Evolutionary conservation across 2,113 vertebrate genomes (phyloP), one percentile per base, ranked within the genome.

Genomic region (Melospiza melodia): DNA sequence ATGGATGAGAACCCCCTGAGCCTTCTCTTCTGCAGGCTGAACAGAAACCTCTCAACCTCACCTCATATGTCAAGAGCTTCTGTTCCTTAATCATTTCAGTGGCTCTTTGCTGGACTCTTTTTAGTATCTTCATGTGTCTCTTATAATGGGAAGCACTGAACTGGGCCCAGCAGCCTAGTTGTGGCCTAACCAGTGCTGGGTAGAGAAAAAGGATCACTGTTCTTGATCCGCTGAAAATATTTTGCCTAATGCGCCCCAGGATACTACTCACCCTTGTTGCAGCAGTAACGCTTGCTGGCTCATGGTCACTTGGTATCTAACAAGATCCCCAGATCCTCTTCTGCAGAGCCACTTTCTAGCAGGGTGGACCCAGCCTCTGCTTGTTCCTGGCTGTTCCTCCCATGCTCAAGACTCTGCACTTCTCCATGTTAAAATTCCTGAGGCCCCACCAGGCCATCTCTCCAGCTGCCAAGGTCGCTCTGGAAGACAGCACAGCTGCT

Each of bases 361-460:
- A 2, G 6, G 3, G 4, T 58, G 27, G 4, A 6, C 5, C 3
- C 18, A n/a, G 6, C 10, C 7, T 7, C 15, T 20, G 23, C 6
- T 74, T 14, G 6, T 22, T 46, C 6, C 23, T 84, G 37, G 5
- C 10, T 78, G 11, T 16, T 74, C 22, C 8, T 59, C 13, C 24
- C 10, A 27, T 10, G 5, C 31, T 30, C 44, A 77, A 19, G 41
- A 39, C 19, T 71, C 61, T 31, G 3, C 9, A 15, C 6, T 62
- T 44, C 31, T 33, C 6, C 10, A 22, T 72, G 28, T 23, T 49
- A 61, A 58, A 82, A 5, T 41, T 71, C 24, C 11, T 30, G 15
- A 73, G 3, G 19, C 11, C 11, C 5, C 23, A 46, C 46, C 11
- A 78, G 12, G 15, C 21, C 5, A 3, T 75, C 41, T 86, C n/a